Evolutionary conservation across 2,888 invertebrate genomes (phyloP).

Genomic region (Macaria liturata): DNA sequence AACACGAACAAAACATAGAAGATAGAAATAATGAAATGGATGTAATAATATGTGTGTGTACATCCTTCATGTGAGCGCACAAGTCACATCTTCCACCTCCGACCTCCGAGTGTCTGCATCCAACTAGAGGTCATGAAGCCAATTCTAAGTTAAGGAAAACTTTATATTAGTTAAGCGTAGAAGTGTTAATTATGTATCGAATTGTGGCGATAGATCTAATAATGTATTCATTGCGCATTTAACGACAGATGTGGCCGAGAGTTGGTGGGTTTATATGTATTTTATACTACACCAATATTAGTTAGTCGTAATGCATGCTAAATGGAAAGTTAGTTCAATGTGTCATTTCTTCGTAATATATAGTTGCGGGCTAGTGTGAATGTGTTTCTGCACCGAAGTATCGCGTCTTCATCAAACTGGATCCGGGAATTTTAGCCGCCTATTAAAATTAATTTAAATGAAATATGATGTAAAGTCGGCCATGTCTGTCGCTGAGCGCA

Average conservation of each 20-base stretch:
- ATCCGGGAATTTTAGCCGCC: too few relatives aligned
- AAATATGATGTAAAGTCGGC: too few relatives aligned
- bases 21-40: slow-evolving; percentile 33
- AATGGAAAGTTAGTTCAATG: too few relatives aligned
- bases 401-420: too few relatives aligned
- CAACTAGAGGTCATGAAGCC: slow-evolving; percentile 65
- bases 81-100: slow-evolving; percentile 45
- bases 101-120: slow-evolving; percentile 52
- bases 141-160: slow-evolving; percentile 74
- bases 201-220: slow-evolving; percentile 57
- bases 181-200: slow-evolving; percentile 57
- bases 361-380: too few relatives aligned
- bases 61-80: slow-evolving; percentile 55
- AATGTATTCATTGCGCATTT: slow-evolving; percentile 53
- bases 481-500: slow-evolving; percentile 29
- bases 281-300: background rate
- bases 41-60: slow-evolving; percentile 49
- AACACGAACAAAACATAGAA: slow-evolving; percentile 26
- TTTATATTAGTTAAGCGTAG: slow-evolving; percentile 74
- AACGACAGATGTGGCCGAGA: slow-evolving; percentile 43
- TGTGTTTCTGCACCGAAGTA: too few relatives aligned
- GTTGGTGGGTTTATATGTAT: background rate
- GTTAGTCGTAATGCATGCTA: too few relatives aligned
- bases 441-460: too few relatives aligned
- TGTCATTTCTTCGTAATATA: too few relatives aligned